These are phyloP conservation scores for Apolygus lucorum DNA, from an alignment of 1,140 invertebrate genomes.

Conservation along the genomic window DNA sequence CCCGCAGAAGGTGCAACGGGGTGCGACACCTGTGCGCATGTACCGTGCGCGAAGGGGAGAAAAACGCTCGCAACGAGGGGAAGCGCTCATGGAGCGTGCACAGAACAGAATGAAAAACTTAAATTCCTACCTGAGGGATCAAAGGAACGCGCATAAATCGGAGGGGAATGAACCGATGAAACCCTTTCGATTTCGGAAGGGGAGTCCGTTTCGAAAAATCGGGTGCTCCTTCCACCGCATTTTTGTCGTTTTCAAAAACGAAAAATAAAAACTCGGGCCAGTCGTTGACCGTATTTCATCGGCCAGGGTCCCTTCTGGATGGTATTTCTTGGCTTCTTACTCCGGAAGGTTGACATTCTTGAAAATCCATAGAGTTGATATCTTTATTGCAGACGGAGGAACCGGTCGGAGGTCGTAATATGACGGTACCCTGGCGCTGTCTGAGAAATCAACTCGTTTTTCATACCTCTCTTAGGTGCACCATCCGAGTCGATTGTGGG, in stretches of 20 bases:
- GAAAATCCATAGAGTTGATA: slow-evolving; percentile 13
- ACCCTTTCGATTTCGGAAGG: neutral
- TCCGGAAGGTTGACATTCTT: slow-evolving; percentile 5
- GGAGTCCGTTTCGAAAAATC: neutral
- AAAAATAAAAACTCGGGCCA: neutral
- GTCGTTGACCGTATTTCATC: slow-evolving; percentile 6
- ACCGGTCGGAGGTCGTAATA: too few species aligned
- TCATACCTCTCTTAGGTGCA: too few species aligned
- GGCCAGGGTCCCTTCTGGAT: too few species aligned
- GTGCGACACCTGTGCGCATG: neutral
- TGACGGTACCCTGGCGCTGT: too few species aligned
- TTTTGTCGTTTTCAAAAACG: slow-evolving; percentile 1
- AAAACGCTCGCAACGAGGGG: neutral
- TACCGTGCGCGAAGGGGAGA: neutral
- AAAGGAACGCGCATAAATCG: neutral
- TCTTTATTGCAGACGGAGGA: neutral
- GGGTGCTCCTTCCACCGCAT: neutral
- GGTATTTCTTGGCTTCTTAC: neutral
- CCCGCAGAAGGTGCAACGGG: neutral
- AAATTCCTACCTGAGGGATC: slow-evolving; percentile 1
- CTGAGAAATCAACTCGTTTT: too few species aligned
- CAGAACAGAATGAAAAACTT: slow-evolving; percentile 2
- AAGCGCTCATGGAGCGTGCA: neutral
- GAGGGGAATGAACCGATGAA: neutral
- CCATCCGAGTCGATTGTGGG: too few species aligned